phyloP scores from a whole-genome alignment of 2,797 vertebrate genomes.

The Dromococcyx pavoninus region DNA sequence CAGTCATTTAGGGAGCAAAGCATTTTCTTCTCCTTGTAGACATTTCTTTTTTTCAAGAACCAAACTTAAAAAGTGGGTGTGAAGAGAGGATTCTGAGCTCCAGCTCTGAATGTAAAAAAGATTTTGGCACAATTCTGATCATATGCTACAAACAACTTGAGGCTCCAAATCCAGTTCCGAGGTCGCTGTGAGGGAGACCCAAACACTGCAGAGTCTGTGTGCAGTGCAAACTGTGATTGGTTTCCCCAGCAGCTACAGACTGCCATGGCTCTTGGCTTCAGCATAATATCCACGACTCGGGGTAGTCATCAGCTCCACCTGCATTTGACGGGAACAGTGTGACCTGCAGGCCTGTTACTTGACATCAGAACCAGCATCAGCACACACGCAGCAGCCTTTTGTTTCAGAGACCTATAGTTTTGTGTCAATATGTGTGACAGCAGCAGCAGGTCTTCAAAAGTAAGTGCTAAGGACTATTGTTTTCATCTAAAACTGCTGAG shows the following conservation, averaged over 20 bases:
- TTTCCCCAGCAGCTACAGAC: background rate
- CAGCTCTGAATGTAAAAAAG: background rate
- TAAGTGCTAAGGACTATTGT: background rate
- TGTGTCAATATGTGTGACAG: background rate
- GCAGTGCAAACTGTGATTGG: rapidly evolving
- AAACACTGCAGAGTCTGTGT: background rate
- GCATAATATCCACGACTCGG: no score
- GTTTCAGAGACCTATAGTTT: background rate
- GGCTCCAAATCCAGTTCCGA: background rate
- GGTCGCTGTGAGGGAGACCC: background rate
- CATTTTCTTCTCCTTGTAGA: background rate
- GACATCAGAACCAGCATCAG: background rate
- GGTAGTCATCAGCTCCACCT: rapidly evolving
- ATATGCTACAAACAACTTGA: background rate
- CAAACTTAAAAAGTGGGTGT: background rate
- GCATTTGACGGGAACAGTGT: background rate
- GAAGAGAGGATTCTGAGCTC: background rate
- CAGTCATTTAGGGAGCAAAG: background rate
- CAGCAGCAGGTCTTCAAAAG: background rate
- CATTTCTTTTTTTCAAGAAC: background rate
- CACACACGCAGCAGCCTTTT: background rate
- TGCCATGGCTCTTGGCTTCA: background rate
- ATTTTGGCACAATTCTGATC: background rate
- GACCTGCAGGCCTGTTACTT: background rate
- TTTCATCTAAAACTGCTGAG: background rate